Percentiles rank a stretch among this genome's conserved stretches.
phyloP scores from a whole-genome alignment of 1,140 invertebrate genomes.

The Panulirus ornatus region DNA sequence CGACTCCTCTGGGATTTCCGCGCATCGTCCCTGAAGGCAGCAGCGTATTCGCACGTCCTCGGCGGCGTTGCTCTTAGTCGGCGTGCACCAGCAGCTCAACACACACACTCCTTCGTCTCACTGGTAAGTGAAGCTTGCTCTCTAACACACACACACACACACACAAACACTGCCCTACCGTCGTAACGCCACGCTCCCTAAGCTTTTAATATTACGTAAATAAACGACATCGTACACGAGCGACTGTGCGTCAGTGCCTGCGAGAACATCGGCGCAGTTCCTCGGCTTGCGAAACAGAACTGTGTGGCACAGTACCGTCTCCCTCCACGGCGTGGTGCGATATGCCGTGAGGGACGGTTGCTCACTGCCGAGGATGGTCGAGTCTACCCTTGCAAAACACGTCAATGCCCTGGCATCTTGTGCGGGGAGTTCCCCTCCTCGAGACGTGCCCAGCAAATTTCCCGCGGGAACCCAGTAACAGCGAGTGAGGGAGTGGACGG shows the following conservation, averaged over 20 bases:
- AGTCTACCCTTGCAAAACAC: slow-evolving; percentile 17
- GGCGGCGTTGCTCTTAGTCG: slow-evolving; percentile 47
- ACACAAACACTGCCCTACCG: neutral
- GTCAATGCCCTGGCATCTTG: slow-evolving; percentile 55
- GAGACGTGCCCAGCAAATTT: slow-evolving; percentile 54
- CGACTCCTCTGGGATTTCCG: slow-evolving; percentile 67
- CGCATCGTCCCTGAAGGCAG: slow-evolving; percentile 58
- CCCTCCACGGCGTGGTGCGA: no score
- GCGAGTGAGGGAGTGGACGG: slow-evolving; percentile 4
- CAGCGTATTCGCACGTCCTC: slow-evolving; percentile 62
- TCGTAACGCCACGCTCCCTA: neutral
- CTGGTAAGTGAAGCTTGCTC: slow-evolving; percentile 25
- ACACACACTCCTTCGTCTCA: slow-evolving; percentile 36
- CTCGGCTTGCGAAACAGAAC: neutral
- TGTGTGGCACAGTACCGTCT: no score
- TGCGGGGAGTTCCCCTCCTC: slow-evolving; percentile 42
- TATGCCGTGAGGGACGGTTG: no score
- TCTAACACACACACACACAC: slow-evolving; percentile 17
- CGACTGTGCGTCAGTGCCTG: neutral
- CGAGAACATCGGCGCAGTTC: neutral
- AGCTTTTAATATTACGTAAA: neutral
- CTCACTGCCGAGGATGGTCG: no score
- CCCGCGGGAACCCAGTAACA: slow-evolving; percentile 62
- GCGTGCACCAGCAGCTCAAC: slow-evolving; percentile 43
- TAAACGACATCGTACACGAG: no score